Conservation (phyloP, 2,888 invertebrate species). For the Tricholauxania praeusta region DNA sequence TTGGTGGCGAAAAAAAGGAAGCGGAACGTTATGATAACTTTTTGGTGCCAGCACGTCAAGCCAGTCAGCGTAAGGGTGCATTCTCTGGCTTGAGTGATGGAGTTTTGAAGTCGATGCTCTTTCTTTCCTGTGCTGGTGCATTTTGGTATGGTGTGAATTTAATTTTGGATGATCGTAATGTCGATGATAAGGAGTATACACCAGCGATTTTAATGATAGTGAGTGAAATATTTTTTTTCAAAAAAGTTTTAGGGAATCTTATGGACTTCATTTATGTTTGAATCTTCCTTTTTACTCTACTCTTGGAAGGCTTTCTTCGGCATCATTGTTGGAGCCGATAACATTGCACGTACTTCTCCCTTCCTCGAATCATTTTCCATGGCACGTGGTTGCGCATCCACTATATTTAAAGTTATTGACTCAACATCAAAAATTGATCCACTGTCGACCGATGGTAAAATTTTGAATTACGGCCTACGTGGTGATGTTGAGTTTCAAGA, state of each 20-base stretch:
- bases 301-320: constrained; percentile 74
- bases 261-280: not conserved
- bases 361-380: constrained; percentile 81
- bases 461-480: constrained; percentile 70
- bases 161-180: constrained; percentile 75
- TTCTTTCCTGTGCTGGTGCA: constrained; percentile 79
- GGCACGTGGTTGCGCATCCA: constrained; percentile 80
- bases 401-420: constrained; percentile 82
- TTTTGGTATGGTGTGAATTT: constrained; percentile 87
- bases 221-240: constrained; percentile 57
- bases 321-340: constrained; percentile 82
- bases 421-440: constrained; percentile 80
- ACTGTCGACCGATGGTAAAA: constrained; percentile 74
- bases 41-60: constrained; percentile 74
- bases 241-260: not conserved
- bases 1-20: constrained; percentile 83
- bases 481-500: constrained; percentile 80
- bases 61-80: constrained; percentile 75
- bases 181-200: constrained; percentile 74
- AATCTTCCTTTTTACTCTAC: not conserved
- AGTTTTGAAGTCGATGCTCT: constrained; percentile 80
- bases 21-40: constrained; percentile 73
- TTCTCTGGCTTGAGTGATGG: constrained; percentile 79
- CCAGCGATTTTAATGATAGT: constrained; percentile 81
- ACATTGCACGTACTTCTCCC: constrained; percentile 80